Percentiles rank a stretch among this genome's conserved stretches.
These are phyloP conservation scores for Brenthis daphne DNA, from an alignment of 2,888 invertebrate species.

Conservation along the genomic window DNA sequence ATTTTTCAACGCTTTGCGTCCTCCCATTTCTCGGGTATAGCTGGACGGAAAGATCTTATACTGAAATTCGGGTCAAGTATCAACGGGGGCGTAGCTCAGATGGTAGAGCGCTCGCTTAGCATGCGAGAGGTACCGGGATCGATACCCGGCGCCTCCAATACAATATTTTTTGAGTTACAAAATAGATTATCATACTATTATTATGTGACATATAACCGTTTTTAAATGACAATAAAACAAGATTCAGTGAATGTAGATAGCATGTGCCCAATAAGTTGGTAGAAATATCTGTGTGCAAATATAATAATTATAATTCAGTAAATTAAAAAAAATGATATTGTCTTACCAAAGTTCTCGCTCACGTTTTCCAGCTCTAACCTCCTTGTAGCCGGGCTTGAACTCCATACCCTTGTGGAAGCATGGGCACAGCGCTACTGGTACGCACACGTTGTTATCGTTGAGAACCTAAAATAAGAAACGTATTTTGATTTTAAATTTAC, in stretches of 20 bases:
- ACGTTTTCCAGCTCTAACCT: constrained; percentile 86
- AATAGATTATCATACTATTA: too few species aligned
- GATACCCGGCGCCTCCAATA: constrained; percentile 81
- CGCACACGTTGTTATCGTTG: constrained; percentile 87
- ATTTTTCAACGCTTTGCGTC: too few species aligned
- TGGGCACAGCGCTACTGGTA: constrained; percentile 88
- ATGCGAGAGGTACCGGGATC: constrained; percentile 83
- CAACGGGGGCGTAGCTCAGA: constrained; percentile 80
- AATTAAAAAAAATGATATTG: not conserved
- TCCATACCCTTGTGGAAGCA: constrained; percentile 88
- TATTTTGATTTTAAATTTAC: not conserved
- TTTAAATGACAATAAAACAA: too few species aligned
- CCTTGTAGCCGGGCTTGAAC: constrained; percentile 89
- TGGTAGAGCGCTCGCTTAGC: constrained; percentile 83
- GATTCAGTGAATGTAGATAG: too few species aligned
- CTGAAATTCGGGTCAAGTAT: too few species aligned
- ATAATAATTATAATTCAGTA: not conserved
- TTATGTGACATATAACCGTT: too few species aligned
- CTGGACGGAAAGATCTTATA: too few species aligned
- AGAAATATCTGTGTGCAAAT: too few species aligned
- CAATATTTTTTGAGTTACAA: too few species aligned
- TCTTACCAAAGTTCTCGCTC: constrained; percentile 88
- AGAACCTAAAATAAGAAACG: constrained; percentile 62
- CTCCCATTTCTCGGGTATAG: too few species aligned
- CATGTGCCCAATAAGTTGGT: too few species aligned